Base-by-base conservation (phyloP, 2,888 invertebrate species). In the Erebia palarica region DNA sequence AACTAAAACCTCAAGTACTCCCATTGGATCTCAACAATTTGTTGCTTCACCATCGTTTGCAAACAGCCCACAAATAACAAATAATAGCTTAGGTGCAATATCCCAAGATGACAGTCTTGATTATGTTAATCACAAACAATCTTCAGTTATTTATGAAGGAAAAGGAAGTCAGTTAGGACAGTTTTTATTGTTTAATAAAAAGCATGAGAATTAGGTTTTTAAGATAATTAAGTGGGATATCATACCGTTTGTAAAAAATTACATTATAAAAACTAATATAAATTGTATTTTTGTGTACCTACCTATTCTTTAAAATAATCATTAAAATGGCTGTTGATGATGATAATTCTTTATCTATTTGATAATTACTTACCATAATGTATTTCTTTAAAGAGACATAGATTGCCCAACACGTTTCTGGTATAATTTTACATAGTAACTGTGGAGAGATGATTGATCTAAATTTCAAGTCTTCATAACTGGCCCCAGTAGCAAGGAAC, bases 391-490 rank as follows among this genome's bases (percentile, higher is more conserved):
- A 58, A 58, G 21, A 58, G 18, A 59, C 36, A 59, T 59, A 59
- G 59, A 59, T 59, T 59, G 59, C 36, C 59, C 59, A 59, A 36
- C 59, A 59, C 36, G 36, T 59, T 59, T 59, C 59, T 27, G 59
- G 59, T 36, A 59, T 59, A 59, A 59, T 59, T 59, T 59, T 59
- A 27, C 36, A 59, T 59, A 27, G 59, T 59, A 18, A 59, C 59
- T 59, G 59, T 59, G 59, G 59, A 36, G 59, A 59, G 36, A 27
- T 59, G 11, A 36, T 59, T 59, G 59, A 27, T 59, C 59, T 59
- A 59, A 59, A 59, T 59, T 59, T 59, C 36, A 59, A 59, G 59
- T 59, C 59, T 59, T 59, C 59, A 59, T 59, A 59, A n/a, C 59
- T 59, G 59, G 59, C 36, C 57, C 57, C 57, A 58, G 57, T 58